Evolutionary conservation across 2,797 vertebrate genomes (phyloP).

Genomic region (Cynopterus sphinx): DNA sequence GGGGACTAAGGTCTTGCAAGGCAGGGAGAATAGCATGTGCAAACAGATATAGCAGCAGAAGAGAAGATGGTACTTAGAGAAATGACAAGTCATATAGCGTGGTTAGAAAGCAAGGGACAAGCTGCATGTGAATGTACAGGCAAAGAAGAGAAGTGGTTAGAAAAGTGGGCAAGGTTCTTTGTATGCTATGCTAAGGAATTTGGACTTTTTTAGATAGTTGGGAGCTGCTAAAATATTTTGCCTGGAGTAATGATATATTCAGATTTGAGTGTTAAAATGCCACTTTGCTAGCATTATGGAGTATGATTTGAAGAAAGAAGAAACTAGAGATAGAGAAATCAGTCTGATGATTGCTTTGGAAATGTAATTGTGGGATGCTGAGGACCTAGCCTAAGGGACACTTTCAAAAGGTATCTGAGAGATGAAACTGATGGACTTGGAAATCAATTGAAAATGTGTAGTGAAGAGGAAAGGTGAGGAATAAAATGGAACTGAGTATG

Average conservation of each 20-base stretch:
- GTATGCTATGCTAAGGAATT: not conserved
- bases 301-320: not conserved
- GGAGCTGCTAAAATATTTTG: not conserved
- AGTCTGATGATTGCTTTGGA: not conserved
- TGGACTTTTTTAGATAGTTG: not conserved
- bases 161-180: not conserved
- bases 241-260: not conserved
- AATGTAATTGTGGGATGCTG: not conserved
- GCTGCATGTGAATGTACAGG: not conserved
- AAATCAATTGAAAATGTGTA: not conserved
- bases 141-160: not conserved
- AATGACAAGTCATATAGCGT: not conserved
- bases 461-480: not conserved
- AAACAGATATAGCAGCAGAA: not conserved
- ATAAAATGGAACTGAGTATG: not conserved
- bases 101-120: not conserved
- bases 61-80: not conserved
- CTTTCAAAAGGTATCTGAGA: not conserved
- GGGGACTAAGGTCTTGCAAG: not conserved
- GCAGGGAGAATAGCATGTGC: not conserved
- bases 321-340: not conserved
- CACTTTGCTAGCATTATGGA: conserved; percentile 14
- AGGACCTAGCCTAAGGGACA: not conserved
- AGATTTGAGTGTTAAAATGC: not conserved
- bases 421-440: not conserved